Evolutionary conservation across 2,113 vertebrate species (phyloP).

Genomic region (Apteryx mantelli): DNA sequence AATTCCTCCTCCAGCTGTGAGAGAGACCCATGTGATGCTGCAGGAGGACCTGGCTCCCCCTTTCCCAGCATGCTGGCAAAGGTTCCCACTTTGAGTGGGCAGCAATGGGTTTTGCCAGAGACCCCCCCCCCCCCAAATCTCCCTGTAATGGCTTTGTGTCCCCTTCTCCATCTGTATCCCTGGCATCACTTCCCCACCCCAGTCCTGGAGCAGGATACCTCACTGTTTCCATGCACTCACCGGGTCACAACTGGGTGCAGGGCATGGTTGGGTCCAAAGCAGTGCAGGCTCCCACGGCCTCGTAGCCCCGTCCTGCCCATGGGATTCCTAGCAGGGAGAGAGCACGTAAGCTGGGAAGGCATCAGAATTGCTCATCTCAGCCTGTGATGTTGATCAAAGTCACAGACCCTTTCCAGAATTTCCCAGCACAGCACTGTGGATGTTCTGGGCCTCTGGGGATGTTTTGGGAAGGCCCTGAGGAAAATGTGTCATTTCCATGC

Average conservation of each 20-base stretch:
- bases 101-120: not conserved
- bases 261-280: conserved; percentile 86
- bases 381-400: fast-evolving
- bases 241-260: conserved; percentile 86
- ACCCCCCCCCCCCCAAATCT: not conserved
- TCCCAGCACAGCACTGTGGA: not conserved
- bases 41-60: not conserved
- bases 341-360: fast-evolving
- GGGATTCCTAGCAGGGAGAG: conserved; percentile 83
- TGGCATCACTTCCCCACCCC: fast-evolving
- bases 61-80: not conserved
- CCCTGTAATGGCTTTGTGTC: not conserved
- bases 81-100: not conserved
- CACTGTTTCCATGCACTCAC: conserved; percentile 61
- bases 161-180: not conserved
- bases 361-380: not conserved
- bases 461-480: not conserved
- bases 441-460: no score
- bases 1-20: conserved; percentile 78
- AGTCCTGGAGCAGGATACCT: not conserved
- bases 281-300: conserved; percentile 83
- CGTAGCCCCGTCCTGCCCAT: conserved; percentile 88
- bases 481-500: fast-evolving
- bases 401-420: fast-evolving
- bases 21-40: not conserved